Evolutionary conservation across 2,888 invertebrate genomes (phyloP).

Genomic region (Cheilosia impressa): DNA sequence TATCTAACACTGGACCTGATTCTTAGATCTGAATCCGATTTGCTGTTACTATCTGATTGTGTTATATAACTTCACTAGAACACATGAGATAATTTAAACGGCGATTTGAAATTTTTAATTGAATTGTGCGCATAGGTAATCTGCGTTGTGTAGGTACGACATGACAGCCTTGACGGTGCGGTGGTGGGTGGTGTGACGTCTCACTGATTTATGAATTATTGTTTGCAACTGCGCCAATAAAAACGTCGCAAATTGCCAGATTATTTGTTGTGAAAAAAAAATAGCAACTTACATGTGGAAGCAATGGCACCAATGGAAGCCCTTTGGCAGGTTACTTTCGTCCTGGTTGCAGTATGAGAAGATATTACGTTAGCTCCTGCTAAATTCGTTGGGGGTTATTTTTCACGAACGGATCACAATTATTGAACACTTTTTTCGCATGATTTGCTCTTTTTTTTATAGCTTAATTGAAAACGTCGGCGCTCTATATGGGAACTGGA

Average conservation of each 20-base stretch:
- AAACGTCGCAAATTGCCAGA: conserved; percentile 19
- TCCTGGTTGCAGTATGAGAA: neutral
- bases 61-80: conserved; percentile 35
- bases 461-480: neutral
- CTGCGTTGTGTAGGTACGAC: no score
- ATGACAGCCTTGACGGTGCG: neutral
- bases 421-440: conserved; percentile 44
- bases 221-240: conserved; percentile 22
- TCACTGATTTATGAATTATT: neutral
- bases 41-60: conserved; percentile 5
- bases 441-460: conserved; percentile 17
- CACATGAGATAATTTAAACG: conserved; percentile 12
- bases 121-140: neutral
- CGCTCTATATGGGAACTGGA: conserved; percentile 6
- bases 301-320: conserved; percentile 49
- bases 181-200: conserved; percentile 9
- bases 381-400: conserved; percentile 5
- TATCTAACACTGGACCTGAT: conserved; percentile 43
- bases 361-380: neutral
- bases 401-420: conserved; percentile 9
- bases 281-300: conserved; percentile 43
- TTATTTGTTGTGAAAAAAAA: conserved; percentile 13
- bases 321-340: conserved; percentile 27
- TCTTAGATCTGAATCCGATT: conserved; percentile 1
- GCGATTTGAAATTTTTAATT: conserved; percentile 17